Evolutionary conservation across 2,797 vertebrate species (phyloP).

Genomic region (Vipera latastei): DNA sequence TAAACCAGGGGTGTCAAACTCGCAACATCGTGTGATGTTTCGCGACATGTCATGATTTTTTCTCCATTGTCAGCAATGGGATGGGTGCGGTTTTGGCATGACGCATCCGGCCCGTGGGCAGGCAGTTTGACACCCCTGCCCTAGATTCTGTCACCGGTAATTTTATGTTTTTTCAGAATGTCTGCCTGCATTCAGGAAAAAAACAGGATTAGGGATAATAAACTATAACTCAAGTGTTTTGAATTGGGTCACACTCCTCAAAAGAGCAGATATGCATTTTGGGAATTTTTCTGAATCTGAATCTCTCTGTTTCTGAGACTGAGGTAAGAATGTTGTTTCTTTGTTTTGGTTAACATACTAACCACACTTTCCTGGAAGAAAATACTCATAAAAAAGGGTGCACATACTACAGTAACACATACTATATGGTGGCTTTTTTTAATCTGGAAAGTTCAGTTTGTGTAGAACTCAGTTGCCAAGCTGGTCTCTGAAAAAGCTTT

Average conservation of each 20-base stretch:
- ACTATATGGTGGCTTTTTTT: not conserved
- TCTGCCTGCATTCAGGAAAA: not conserved
- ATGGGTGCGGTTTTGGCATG: too few relatives aligned
- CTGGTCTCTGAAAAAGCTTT: not conserved
- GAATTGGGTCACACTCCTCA: not conserved
- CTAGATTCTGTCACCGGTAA: not conserved
- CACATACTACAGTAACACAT: not conserved
- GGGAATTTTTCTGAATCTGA: not conserved
- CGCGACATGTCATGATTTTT: too few relatives aligned
- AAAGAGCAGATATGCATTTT: not conserved
- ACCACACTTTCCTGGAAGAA: not conserved
- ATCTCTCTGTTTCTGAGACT: not conserved
- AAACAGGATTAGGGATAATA: not conserved
- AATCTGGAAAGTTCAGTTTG: not conserved
- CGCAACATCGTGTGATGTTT: too few relatives aligned
- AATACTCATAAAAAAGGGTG: not conserved
- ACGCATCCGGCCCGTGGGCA: too few relatives aligned
- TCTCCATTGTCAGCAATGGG: too few relatives aligned
- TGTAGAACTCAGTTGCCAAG: not conserved
- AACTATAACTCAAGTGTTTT: not conserved
- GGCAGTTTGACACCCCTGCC: too few relatives aligned
- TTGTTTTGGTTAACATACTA: not conserved
- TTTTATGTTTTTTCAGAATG: not conserved
- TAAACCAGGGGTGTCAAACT: too few relatives aligned
- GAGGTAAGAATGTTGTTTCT: not conserved